Evolutionary conservation across 2,888 invertebrate species (phyloP), one percentile per base, ranked within the genome.

Genomic region (Ochropleura leucogaster): DNA sequence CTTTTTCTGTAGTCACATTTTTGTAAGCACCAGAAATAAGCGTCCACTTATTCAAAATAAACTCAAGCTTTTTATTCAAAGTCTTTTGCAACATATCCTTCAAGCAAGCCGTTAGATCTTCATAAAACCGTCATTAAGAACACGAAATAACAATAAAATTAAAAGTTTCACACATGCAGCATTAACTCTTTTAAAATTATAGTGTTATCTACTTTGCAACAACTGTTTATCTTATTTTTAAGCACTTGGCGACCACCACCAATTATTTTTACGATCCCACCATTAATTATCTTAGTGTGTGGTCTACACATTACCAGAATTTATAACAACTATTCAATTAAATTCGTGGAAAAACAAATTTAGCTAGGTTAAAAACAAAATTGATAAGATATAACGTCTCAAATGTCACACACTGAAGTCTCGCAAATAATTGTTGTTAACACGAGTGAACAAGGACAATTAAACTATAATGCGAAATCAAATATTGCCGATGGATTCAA

Each of bases 241-340:
- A 83, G 30, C 75, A 77, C 69, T 82, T 85, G 72, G 78, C 85
- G 68, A 74, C 77, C 71, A 70, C 59, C 40, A 63, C 72, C 71
- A 74, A 77, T 87, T 76, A 77, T 73, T 83, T 86, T 82, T 87
- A 70, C 42, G 69, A 73, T 73, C 46, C 47, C 12, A 70, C 47
- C 68, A 75, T 79, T 72, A 78, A 85, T 85, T 81, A 84, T 77
- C 87, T 10, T 66, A 73, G 76, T 80, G 88, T 87, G 87, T 85
- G 87, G 88, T 80, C 88, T 63, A 42, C 62, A 68, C 44, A 69
- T 83, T 72, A 75, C 59, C 72, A 66, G 53, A 74, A 68, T 71
- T n/a, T 70, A 76, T 84, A 73, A 69, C 68, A 87, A 87, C 65
- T 75, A 72, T 74, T 80, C 30, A 86, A 84, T 82, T 82, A 77